Evolutionary conservation across 2,797 vertebrate genomes (phyloP), one percentile per base, ranked within the genome.

Genomic region (Bradypodion pumilum): DNA sequence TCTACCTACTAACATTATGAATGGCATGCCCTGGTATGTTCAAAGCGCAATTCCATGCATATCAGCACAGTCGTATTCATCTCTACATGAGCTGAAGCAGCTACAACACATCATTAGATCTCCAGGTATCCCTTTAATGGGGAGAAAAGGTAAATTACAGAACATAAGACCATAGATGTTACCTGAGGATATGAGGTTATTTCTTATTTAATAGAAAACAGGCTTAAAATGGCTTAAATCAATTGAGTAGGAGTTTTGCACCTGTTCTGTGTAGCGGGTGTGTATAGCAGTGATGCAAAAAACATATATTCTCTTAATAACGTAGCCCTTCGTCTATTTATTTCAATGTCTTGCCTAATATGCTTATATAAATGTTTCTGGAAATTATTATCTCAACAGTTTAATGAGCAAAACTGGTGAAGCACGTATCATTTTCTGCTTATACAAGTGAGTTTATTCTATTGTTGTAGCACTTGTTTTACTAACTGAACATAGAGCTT

Each of bases 301-400:
- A 72, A 92, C 91, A 91, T 2, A 82, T 2, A 46, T 74, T 86
- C 56, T 83, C 82, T 86, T 83, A 80, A 90, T 86, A 29, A 89
- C 0, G 32, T 70, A 84, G 66, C 49, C 40, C 2, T 49, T 68
- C 60, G 80, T 69, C 69, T 66, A 63, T 78, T 56, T 77, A 80
- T 46, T 89, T 87, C 82, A 90, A 81, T 90, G 82, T 27, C 60
- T 44, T 81, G 88, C 68, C 78, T 81, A 82, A 86, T 29, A 77
- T 56, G 82, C 21, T 80, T 83, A 42, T 69, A 0, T 25, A 78
- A 37, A 85, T 19, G 13, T 27, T 63, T 90, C 85, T 87, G 66
- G 79, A 91, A 92, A 89, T 85, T 76, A 89, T 63, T 80, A 81
- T 80, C 78, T 52, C 40, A 87, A 80, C 32, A 83, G 59, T 66